Conservation (phyloP, 2,113 vertebrate species). For the Semnopithecus entellus region DNA sequence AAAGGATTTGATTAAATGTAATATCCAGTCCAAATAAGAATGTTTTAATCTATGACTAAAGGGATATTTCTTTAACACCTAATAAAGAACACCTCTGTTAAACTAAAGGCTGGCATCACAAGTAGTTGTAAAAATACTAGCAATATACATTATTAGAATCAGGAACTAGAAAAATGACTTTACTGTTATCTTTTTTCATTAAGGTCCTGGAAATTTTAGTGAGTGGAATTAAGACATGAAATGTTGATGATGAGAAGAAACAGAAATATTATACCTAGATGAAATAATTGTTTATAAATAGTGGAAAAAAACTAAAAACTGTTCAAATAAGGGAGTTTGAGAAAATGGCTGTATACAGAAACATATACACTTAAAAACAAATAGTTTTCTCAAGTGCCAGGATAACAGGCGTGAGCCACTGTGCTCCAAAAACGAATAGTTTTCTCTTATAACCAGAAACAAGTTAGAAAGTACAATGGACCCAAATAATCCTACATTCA, state of each 20-base stretch:
- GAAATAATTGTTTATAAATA: constrained; percentile 19
- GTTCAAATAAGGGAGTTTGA: neutral
- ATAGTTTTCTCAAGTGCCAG: neutral
- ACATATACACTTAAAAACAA: neutral
- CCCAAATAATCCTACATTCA: neutral
- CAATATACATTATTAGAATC: neutral
- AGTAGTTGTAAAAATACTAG: neutral
- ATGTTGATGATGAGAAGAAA: neutral
- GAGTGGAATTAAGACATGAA: neutral
- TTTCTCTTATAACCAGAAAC: neutral
- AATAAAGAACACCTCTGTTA: neutral
- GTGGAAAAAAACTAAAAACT: neutral
- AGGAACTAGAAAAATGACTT: neutral
- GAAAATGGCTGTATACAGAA: neutral
- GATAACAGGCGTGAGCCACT: too few species aligned
- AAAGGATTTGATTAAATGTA: neutral
- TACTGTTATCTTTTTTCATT: neutral
- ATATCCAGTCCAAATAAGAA: neutral
- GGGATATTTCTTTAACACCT: neutral
- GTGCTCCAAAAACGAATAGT: neutral
- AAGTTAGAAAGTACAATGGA: neutral
- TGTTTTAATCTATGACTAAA: neutral
- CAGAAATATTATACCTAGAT: neutral
- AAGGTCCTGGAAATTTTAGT: neutral
- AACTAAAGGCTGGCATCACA: neutral